phyloP scores from a whole-genome alignment of 2,113 vertebrate species.

The Triplophysa tibetana region DNA sequence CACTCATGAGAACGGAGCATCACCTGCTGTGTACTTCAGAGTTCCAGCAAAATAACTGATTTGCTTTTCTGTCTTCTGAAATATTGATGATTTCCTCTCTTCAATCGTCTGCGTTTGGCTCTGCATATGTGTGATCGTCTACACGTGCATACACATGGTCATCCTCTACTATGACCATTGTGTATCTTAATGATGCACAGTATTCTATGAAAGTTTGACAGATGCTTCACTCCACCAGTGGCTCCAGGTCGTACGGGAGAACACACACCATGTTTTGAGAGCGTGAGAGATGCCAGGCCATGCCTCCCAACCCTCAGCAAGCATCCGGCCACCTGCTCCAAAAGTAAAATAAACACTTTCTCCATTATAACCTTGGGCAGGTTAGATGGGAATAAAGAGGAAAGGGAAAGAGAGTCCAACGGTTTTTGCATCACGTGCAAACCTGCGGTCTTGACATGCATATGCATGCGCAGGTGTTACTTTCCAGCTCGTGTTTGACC shows the following conservation, averaged over 20 bases:
- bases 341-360: neutral
- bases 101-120: too few relatives aligned
- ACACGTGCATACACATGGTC: too few relatives aligned
- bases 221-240: neutral
- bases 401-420: neutral
- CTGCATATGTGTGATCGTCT: too few relatives aligned
- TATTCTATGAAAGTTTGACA: neutral
- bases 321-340: neutral
- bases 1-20: neutral
- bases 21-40: neutral
- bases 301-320: constrained; percentile 6
- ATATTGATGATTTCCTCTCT: too few relatives aligned
- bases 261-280: neutral
- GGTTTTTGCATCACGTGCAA: constrained; percentile 7
- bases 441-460: constrained; percentile 17
- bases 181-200: neutral
- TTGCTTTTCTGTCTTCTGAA: neutral
- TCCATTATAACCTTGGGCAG: neutral
- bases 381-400: neutral
- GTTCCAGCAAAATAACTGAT: too few relatives aligned
- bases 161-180: too few relatives aligned
- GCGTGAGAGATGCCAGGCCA: neutral
- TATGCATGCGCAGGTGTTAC: constrained; percentile 34
- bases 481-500: neutral
- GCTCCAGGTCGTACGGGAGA: neutral